Evolutionary conservation across 2,797 vertebrate genomes (phyloP).

Genomic region (Neopelma chrysocephalum): DNA sequence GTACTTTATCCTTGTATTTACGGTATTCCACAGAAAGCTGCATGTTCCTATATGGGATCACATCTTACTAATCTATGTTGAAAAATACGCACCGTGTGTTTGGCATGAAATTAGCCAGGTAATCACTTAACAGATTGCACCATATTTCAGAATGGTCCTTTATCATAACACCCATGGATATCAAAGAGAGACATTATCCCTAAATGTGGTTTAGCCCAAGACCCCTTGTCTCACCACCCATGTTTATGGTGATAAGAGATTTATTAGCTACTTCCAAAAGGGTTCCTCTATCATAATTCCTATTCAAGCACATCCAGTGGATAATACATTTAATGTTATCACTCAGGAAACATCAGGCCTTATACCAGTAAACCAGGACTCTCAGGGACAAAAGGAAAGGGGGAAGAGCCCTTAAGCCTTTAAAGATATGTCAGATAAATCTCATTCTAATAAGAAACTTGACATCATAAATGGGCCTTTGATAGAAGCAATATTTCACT

Average conservation of each 20-base stretch:
- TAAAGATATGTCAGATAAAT: background rate
- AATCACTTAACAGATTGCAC: background rate
- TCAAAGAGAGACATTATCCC: background rate
- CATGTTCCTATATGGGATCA: background rate
- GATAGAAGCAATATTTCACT: constrained; percentile 31
- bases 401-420: background rate
- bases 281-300: background rate
- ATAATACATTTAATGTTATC: background rate
- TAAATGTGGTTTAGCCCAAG: background rate
- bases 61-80: background rate
- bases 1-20: background rate
- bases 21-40: background rate
- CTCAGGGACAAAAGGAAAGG: background rate
- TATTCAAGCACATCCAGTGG: background rate
- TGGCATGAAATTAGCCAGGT: background rate
- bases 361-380: background rate
- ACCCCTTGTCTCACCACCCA: background rate
- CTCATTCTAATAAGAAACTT: background rate
- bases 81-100: background rate
- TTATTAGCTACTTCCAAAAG: background rate
- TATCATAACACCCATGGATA: background rate
- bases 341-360: background rate
- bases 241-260: background rate
- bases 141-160: background rate
- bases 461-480: constrained; percentile 20